These are phyloP conservation scores for Barbus barbus DNA, from an alignment of 2,113 vertebrate species.

Conservation along the genomic window DNA sequence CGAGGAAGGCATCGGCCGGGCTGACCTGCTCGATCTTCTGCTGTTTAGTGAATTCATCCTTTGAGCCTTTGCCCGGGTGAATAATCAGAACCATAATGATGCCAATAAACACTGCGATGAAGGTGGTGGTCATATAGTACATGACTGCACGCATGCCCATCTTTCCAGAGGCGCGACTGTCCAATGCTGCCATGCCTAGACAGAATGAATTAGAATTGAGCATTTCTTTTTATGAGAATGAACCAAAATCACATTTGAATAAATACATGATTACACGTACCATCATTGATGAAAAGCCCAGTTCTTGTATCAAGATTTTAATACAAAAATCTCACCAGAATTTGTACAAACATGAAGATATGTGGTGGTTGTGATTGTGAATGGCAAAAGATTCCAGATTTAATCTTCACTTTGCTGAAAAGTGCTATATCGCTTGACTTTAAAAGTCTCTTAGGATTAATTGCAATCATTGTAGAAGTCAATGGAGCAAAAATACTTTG, in stretches of 20 bases:
- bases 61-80: constrained; percentile 94
- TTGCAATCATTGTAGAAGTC: not conserved
- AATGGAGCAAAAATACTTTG: not conserved
- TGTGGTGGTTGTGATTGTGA: not conserved
- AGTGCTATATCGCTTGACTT: not conserved
- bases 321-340: not conserved
- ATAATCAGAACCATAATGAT: constrained; percentile 96
- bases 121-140: constrained; percentile 97
- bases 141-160: constrained; percentile 95
- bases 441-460: constrained; percentile 1
- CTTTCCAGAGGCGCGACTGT: constrained; percentile 95
- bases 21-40: constrained; percentile 90
- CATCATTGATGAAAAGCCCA: not conserved
- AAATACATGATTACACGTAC: not conserved
- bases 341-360: not conserved
- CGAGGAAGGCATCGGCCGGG: constrained; percentile 94
- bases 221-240: not conserved
- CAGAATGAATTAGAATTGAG: constrained; percentile 3
- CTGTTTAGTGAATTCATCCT: constrained; percentile 93
- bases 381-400: not conserved
- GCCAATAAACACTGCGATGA: constrained; percentile 93
- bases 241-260: not conserved
- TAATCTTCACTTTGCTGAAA: not conserved
- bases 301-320: not conserved
- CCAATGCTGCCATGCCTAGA: constrained; percentile 93